Conservation (phyloP, 1,140 invertebrate genomes). For the Drosophila kikkawai region DNA sequence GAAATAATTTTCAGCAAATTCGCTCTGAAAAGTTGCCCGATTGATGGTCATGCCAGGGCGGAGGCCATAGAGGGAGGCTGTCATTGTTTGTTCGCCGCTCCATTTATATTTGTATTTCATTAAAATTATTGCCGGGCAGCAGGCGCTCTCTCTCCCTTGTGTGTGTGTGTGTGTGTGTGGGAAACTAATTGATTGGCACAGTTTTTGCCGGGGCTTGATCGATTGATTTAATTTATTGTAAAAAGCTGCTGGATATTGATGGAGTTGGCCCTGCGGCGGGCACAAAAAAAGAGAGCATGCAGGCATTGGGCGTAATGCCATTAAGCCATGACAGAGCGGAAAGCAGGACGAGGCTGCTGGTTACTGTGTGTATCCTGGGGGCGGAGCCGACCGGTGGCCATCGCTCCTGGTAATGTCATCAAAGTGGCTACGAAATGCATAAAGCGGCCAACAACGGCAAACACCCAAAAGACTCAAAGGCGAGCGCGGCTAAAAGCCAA, state of each 20-base stretch:
- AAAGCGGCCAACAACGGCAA: constrained; percentile 63
- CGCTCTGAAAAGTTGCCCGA: constrained; percentile 60
- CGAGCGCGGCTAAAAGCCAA: constrained; percentile 66
- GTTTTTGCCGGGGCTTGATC: constrained; percentile 77
- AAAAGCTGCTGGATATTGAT: constrained; percentile 81
- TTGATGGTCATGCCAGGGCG: constrained; percentile 53
- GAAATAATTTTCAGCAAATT: constrained; percentile 73
- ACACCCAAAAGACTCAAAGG: constrained; percentile 61
- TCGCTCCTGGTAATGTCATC: constrained; percentile 73
- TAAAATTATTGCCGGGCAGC: constrained; percentile 70
- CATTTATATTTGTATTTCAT: constrained; percentile 83
- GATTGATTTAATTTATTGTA: constrained; percentile 82
- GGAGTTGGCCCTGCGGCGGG: constrained; percentile 57
- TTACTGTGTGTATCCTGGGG: neutral
- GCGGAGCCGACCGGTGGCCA: constrained; percentile 4
- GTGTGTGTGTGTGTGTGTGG: constrained; percentile 22
- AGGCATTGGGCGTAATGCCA: constrained; percentile 46
- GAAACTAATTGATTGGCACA: constrained; percentile 82
- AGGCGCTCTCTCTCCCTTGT: constrained; percentile 11
- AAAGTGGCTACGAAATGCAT: constrained; percentile 81
- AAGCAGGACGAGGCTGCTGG: constrained; percentile 14
- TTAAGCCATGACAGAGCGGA: constrained; percentile 55
- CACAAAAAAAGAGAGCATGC: constrained; percentile 14
- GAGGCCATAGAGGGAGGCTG: constrained; percentile 44
- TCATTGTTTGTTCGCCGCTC: constrained; percentile 70